These are phyloP conservation scores for Fopius arisanus DNA, from an alignment of 1,140 invertebrate genomes.

Conservation along the genomic window DNA sequence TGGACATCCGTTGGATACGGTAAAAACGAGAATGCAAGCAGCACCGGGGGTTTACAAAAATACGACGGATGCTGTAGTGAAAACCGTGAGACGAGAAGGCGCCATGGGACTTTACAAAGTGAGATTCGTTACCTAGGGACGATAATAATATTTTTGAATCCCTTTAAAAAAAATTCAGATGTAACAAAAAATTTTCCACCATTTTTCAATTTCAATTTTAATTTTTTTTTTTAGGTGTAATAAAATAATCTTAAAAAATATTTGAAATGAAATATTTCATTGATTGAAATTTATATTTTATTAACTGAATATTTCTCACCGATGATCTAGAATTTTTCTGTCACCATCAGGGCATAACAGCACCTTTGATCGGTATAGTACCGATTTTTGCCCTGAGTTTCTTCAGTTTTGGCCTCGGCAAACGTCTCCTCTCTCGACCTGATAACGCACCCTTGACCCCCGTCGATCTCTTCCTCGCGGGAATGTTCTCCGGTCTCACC, in stretches of 20 bases:
- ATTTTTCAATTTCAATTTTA: too few relatives aligned
- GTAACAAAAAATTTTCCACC: too few relatives aligned
- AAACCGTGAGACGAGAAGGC: constrained; percentile 16
- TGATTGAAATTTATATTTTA: neutral
- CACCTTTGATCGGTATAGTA: constrained; percentile 49
- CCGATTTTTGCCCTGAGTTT: constrained; percentile 70
- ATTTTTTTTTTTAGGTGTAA: too few relatives aligned
- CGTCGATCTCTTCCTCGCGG: constrained; percentile 65
- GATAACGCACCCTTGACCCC: constrained; percentile 63
- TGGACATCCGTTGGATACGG: constrained; percentile 36
- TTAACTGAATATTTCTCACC: neutral
- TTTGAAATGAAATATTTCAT: too few relatives aligned
- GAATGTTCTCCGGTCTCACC: constrained; percentile 30
- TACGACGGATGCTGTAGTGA: neutral
- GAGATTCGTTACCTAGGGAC: neutral
- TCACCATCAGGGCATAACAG: constrained; percentile 45
- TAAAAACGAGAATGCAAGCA: constrained; percentile 35
- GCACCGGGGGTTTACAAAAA: constrained; percentile 10
- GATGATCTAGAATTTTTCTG: neutral
- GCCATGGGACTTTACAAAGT: constrained; percentile 26
- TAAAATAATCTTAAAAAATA: too few relatives aligned
- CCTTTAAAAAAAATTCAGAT: neutral
- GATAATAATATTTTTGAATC: too few relatives aligned
- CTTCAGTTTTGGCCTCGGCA: constrained; percentile 74
- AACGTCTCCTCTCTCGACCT: constrained; percentile 58